Evolutionary conservation across 2,888 invertebrate genomes (phyloP).

Genomic region (Eupelmus urozonus): DNA sequence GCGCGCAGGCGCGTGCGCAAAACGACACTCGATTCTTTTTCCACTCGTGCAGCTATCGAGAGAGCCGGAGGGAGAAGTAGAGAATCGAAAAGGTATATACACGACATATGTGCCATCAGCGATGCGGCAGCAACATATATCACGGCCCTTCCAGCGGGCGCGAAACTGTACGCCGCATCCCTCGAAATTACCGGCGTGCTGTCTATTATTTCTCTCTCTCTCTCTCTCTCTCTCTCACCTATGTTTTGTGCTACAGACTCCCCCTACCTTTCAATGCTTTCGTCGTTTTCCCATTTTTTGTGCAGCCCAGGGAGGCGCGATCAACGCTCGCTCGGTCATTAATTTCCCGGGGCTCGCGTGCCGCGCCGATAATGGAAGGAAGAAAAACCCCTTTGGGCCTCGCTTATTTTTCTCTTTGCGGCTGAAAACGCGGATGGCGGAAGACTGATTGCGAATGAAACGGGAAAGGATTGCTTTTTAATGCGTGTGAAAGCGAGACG

Average conservation of each 20-base stretch:
- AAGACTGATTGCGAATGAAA: neutral
- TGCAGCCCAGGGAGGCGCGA: neutral
- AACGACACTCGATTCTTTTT: constrained; percentile 43
- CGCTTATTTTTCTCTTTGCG: neutral
- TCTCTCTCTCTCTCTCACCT: neutral
- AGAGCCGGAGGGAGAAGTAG: neutral
- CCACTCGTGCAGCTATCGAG: neutral
- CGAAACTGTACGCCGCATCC: neutral
- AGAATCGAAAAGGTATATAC: neutral
- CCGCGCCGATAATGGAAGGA: neutral
- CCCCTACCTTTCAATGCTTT: neutral
- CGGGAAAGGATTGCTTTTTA: neutral
- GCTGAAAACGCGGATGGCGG: neutral
- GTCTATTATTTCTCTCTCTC: constrained; percentile 3
- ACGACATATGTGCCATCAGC: neutral
- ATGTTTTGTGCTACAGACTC: neutral
- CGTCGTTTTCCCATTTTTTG: neutral
- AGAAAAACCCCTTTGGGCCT: neutral
- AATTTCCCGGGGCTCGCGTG: neutral
- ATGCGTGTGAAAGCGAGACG: neutral
- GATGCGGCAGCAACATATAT: constrained; percentile 10
- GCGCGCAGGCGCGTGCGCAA: neutral
- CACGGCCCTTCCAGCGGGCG: neutral
- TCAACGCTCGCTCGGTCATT: neutral
- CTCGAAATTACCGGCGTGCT: constrained; percentile 1